Base-by-base conservation (phyloP, 2,113 vertebrate genomes). In the Rana temporaria region DNA sequence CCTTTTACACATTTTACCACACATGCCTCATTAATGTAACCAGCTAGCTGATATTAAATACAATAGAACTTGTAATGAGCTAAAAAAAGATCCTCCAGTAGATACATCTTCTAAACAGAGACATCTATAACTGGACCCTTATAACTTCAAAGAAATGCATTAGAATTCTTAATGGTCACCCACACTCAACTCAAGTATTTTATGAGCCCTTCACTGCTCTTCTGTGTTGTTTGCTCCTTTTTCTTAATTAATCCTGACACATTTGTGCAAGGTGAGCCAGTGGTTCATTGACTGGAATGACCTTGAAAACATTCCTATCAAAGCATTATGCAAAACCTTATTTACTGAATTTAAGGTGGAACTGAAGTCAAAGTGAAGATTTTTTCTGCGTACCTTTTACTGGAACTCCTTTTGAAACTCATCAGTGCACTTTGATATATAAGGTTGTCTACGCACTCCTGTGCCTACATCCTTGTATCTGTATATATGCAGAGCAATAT, bases 41-140 rank as follows among this genome's bases (percentile, higher is more conserved):
- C 52, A 52, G 79, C 30, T 72, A 72, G 38, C 20, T 79, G 65
- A 70, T 53, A 80, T 60, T 48, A 30, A 15, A 12, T 67, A 66
- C 63, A 22, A n/a, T 66, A 22, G 30, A 66, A 70, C n/a, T 42
- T 80, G 42, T 80, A 70, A 80, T 68, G 78, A 69, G 65, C 65
- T 70, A 15, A 52, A 18, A 55, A 78, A 55, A 62, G n/a, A 30
- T 56, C 42, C 73, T 32, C 52, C 56, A 38, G 57, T 57, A 75
- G 72, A 63, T 55, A 38, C n/a, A 8, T 38, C 52, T 66, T 55
- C 48, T 15, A 66, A 55, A 66, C 48, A 66, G 22, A 56, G 62
- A 64, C 17, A 20, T 66, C 52, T 78, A 66, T 78, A 78, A 24
- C 26, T 4, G 26, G 75, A 30, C 22, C 75, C 75, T 38, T 78